Evolutionary conservation across 1,140 invertebrate species (phyloP), one percentile per base, ranked within the genome.

Genomic region (Psilanteris sp.): DNA sequence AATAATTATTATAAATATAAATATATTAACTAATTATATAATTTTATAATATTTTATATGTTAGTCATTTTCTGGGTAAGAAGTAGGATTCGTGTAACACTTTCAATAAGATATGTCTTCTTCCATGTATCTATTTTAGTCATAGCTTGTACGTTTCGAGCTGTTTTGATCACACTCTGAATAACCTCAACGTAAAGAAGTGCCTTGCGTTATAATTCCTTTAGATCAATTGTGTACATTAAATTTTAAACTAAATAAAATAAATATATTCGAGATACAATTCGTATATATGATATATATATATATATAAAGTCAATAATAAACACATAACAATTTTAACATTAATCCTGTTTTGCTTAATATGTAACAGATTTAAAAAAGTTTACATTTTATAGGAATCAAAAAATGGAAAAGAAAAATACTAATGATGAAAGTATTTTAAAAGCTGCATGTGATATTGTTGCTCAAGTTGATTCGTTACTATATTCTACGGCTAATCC

Each of bases 401-500:
- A 14, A 32, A 68, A 54, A 52, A 79, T 79, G 77, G 72, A 76
- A 22, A 67, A n/a, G n/a, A n/a, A 75, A 44, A 43, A 26, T 62
- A 57, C 64, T 16, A 46, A 18, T 11, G 77, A 74, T 9, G 72
- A 77, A 20, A 82, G 43, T 44, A 54, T 80, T 61, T 77, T 89
- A 16, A 87, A 90, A 73, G 82, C 84, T 16, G 86, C 85, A 7
- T 76, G 77, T 18, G 84, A 85, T 43, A 83, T 89, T 36, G 67
- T 90, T 8, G 83, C 89, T 20, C 89, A 90, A 74, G 86, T 90
- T 8, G 90, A 91, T 77, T 86, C 90, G 29, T 86, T 93, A 44
- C 80, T 94, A 61, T 84, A 88, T 39, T 91, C 91, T 20, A 89
- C 89, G 54, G 90, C 91, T 13, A 92, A 92, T 87, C 91, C 93